phyloP scores from a whole-genome alignment of 2,797 vertebrate species.

The Siniperca scherzeri region DNA sequence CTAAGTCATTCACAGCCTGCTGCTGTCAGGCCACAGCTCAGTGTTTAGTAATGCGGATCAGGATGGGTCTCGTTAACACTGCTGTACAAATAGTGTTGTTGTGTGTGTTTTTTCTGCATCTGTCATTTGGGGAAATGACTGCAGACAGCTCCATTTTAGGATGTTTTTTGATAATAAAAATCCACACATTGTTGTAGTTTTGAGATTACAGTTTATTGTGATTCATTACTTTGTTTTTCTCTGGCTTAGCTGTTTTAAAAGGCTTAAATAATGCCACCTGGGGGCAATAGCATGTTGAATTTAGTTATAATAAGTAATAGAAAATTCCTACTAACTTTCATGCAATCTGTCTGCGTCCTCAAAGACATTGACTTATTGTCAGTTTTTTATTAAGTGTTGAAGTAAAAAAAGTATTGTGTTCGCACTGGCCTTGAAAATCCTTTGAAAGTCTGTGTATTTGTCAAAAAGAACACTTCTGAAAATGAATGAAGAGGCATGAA shows the following conservation, averaged over 20 bases:
- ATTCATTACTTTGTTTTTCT: not conserved
- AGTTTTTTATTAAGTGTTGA: not conserved
- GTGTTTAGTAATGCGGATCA: conserved; percentile 23
- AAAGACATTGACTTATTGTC: not conserved
- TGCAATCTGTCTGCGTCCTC: not conserved
- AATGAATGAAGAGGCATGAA: not conserved
- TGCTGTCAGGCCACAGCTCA: conserved; percentile 27
- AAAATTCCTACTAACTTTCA: not conserved
- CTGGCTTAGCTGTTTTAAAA: not conserved
- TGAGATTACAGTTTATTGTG: not conserved
- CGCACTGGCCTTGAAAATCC: not conserved
- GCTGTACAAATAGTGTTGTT: conserved; percentile 2
- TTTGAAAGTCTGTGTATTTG: not conserved
- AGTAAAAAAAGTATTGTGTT: not conserved
- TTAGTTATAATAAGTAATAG: not conserved
- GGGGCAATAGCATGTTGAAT: not conserved
- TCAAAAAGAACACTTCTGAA: not conserved
- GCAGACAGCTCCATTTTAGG: not conserved
- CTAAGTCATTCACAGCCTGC: not conserved
- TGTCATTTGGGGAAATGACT: not conserved
- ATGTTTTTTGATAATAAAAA: not conserved
- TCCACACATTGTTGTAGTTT: not conserved
- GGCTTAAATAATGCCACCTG: not conserved
- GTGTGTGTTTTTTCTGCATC: not conserved
- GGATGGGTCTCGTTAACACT: not conserved